These are phyloP conservation scores for Spodoptera picta DNA, from an alignment of 2,888 invertebrate genomes.

Conservation along the genomic window DNA sequence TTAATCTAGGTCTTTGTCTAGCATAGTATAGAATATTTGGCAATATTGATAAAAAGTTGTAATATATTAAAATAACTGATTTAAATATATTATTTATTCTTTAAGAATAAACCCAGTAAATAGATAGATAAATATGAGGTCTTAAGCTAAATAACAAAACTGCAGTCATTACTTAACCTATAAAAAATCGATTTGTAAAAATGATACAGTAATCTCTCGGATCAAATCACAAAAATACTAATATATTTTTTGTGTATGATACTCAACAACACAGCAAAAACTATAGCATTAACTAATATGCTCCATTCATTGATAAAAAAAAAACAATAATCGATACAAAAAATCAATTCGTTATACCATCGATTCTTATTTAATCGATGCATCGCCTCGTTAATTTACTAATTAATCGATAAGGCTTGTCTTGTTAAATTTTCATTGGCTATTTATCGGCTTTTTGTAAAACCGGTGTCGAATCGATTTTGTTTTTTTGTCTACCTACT, in stretches of 20 bases:
- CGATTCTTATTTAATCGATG: conserved; percentile 56
- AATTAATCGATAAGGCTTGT: conserved; percentile 51
- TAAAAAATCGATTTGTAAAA: conserved; percentile 9
- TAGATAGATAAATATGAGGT: too few relatives aligned
- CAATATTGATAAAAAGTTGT: too few relatives aligned
- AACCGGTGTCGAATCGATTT: conserved; percentile 28
- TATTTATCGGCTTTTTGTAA: conserved; percentile 38
- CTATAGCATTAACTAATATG: conserved; percentile 24
- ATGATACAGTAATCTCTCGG: conserved; percentile 14
- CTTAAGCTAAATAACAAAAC: too few relatives aligned
- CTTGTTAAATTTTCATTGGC: conserved; percentile 50
- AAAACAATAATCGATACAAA: conserved; percentile 44
- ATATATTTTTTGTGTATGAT: conserved; percentile 20
- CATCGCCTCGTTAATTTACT: conserved; percentile 55
- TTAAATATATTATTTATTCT: too few relatives aligned
- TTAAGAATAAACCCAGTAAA: too few relatives aligned
- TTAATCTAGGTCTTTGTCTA: too few relatives aligned
- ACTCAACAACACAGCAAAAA: conserved; percentile 14
- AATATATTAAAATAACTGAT: too few relatives aligned
- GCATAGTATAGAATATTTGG: too few relatives aligned
- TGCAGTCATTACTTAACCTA: too few relatives aligned
- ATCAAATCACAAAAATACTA: conserved; percentile 26
- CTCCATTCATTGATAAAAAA: conserved; percentile 32
- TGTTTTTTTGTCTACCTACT: neutral
- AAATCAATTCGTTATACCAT: conserved; percentile 50